Evolutionary conservation across 1,140 invertebrate genomes (phyloP).

Genomic region (Tetragonula clypearis): DNA sequence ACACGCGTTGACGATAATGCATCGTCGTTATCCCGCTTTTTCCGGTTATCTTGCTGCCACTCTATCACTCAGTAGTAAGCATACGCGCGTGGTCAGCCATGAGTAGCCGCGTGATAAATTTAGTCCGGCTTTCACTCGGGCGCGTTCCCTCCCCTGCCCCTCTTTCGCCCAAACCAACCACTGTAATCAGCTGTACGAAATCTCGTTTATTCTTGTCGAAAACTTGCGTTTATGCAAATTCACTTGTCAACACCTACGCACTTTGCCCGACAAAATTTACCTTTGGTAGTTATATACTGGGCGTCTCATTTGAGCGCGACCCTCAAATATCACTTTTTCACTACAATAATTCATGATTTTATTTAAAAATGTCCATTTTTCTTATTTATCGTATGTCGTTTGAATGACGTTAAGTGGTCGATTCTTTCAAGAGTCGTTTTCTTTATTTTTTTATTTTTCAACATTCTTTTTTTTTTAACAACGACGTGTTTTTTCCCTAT

Average conservation of each 20-base stretch:
- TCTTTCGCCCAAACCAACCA: too few species aligned
- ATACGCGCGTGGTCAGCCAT: constrained; percentile 45
- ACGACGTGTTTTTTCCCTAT: too few species aligned
- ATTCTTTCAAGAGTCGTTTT: too few species aligned
- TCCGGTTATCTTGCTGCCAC: neutral
- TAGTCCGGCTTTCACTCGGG: neutral
- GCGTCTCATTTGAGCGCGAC: too few species aligned
- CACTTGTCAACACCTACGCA: neutral
- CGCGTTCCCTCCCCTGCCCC: neutral
- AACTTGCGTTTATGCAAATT: neutral
- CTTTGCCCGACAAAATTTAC: neutral
- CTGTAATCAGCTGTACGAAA: constrained; percentile 4
- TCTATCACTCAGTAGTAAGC: constrained; percentile 51
- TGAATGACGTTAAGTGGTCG: too few species aligned
- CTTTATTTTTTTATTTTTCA: too few species aligned
- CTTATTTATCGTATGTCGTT: too few species aligned
- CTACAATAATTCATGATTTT: too few species aligned
- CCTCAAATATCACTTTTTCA: too few species aligned
- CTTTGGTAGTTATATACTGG: neutral
- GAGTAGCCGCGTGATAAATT: constrained; percentile 37
- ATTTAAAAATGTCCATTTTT: too few species aligned
- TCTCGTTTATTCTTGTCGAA: constrained; percentile 6
- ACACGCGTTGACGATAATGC: neutral
- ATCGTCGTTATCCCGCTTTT: neutral
- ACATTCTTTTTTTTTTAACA: too few species aligned